A percentile compares a stretch with the other conserved stretches of the same genome.
Evolutionary conservation across 2,113 vertebrate genomes (phyloP).

Genomic region (Coregonus clupeaformis): DNA sequence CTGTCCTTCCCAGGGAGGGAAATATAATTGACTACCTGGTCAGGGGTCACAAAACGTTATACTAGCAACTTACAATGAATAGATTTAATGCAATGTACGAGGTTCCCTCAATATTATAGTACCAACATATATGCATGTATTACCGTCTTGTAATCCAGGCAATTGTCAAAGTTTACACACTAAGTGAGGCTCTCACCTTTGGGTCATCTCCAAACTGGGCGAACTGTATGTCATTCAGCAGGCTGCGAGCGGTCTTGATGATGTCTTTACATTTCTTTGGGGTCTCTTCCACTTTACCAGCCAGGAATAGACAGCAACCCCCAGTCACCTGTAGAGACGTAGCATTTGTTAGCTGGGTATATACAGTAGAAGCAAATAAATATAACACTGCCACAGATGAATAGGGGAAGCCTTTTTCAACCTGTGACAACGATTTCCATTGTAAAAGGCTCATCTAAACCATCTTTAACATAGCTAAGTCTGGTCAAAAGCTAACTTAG

Average conservation of each 20-base stretch:
- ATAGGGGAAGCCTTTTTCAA: not conserved
- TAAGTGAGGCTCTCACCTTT: slow-evolving; percentile 77
- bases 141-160: not conserved
- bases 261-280: slow-evolving; percentile 99
- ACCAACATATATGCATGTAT: not conserved
- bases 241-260: slow-evolving; percentile 95
- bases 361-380: too few species aligned
- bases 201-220: slow-evolving; percentile 98
- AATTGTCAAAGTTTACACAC: too few species aligned
- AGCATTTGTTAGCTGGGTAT: not conserved
- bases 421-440: too few species aligned
- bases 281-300: slow-evolving; percentile 98
- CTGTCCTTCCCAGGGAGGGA: too few species aligned
- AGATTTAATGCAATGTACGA: too few species aligned
- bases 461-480: too few species aligned
- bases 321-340: slow-evolving; percentile 85
- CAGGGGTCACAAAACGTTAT: too few species aligned
- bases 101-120: too few species aligned
- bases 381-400: not conserved
- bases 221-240: slow-evolving; percentile 96
- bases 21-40: too few species aligned
- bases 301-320: slow-evolving; percentile 95
- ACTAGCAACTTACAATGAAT: too few species aligned
- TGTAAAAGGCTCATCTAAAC: too few species aligned
- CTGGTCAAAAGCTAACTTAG: too few species aligned